Evolutionary conservation across 2,888 invertebrate species (phyloP).

Genomic region (Operophtera brumata): DNA sequence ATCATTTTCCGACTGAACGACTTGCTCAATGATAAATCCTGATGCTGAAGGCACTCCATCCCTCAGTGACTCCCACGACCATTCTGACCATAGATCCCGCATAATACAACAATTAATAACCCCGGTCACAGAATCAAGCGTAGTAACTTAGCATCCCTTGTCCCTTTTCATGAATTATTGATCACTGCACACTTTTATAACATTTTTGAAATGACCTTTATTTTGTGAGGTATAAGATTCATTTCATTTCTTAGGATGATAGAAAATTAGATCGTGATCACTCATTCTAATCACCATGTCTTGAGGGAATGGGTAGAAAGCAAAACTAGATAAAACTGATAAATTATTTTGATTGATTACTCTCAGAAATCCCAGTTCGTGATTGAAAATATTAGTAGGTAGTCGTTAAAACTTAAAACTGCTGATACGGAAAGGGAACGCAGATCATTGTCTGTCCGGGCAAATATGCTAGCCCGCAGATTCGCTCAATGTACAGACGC

Average conservation of each 20-base stretch:
- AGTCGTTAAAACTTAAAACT: no score
- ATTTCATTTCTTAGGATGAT: conserved; percentile 8
- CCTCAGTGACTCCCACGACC: conserved; percentile 17
- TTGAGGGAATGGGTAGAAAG: neutral
- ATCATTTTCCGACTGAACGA: conserved; percentile 24
- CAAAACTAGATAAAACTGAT: neutral
- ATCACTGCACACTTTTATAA: conserved; percentile 28
- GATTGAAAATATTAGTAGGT: no score
- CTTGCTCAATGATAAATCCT: conserved; percentile 20
- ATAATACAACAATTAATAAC: conserved; percentile 55
- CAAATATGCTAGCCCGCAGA: no score
- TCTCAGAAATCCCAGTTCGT: no score
- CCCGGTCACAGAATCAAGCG: conserved; percentile 26
- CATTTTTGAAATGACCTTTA: conserved; percentile 15
- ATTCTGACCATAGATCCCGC: conserved; percentile 28
- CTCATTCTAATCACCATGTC: neutral
- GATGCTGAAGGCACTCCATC: conserved; percentile 9
- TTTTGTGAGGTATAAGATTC: conserved; percentile 7
- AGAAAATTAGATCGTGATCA: neutral
- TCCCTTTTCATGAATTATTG: conserved; percentile 50
- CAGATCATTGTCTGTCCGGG: no score
- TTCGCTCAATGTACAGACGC: no score
- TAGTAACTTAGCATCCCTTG: conserved; percentile 17
- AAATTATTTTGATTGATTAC: neutral
- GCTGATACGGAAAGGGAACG: no score